These are phyloP conservation scores for Ptychobarbus kaznakovi DNA, from an alignment of 2,797 vertebrate genomes.

Conservation along the genomic window DNA sequence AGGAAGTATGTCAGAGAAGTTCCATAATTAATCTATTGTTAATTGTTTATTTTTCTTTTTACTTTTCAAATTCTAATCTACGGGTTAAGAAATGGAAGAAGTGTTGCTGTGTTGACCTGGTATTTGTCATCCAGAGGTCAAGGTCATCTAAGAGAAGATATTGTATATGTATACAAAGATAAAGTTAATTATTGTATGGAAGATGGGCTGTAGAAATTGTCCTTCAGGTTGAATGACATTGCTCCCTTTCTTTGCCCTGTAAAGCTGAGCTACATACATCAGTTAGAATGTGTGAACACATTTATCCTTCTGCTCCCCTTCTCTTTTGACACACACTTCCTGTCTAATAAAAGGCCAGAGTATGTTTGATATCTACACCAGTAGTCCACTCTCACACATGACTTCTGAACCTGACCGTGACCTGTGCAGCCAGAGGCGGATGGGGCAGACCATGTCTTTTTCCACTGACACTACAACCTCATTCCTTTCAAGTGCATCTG, in stretches of 20 bases:
- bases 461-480: slow-evolving; percentile 34
- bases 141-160: slow-evolving; percentile 25
- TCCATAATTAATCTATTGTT: background rate
- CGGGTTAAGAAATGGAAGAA: background rate
- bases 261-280: slow-evolving; percentile 40
- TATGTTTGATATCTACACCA: slow-evolving; percentile 63
- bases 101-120: slow-evolving; percentile 48
- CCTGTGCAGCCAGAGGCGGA: slow-evolving; percentile 44
- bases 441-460: slow-evolving; percentile 49
- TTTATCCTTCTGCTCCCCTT: slow-evolving; percentile 10
- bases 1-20: background rate
- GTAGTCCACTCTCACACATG: slow-evolving; percentile 47
- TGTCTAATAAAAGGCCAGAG: slow-evolving; percentile 60
- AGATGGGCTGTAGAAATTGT: slow-evolving; percentile 19
- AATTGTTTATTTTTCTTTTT: background rate
- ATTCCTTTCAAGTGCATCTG: slow-evolving; percentile 66
- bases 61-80: background rate
- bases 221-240: slow-evolving; percentile 54
- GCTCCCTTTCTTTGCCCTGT: slow-evolving; percentile 38
- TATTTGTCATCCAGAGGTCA: slow-evolving; percentile 54
- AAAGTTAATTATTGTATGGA: slow-evolving; percentile 46
- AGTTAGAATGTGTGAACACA: slow-evolving; percentile 33
- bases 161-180: slow-evolving; percentile 43
- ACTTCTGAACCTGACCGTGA: slow-evolving; percentile 59
- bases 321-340: slow-evolving; percentile 48